Base-by-base conservation (phyloP, 2,113 vertebrate genomes). In the Hepsetus odoe region DNA sequence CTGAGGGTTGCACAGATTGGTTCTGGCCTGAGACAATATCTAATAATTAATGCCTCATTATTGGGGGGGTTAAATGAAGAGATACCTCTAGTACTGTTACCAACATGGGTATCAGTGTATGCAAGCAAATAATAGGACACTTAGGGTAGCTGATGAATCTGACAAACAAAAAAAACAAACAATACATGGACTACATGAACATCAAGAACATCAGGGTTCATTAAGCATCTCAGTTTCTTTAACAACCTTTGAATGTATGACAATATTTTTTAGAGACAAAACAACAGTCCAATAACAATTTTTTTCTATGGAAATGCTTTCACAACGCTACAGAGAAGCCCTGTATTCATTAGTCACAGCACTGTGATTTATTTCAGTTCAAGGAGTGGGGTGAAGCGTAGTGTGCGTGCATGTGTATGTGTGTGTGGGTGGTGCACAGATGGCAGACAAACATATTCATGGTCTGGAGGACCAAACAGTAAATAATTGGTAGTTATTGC, bases 401-500 rank as follows among this genome's bases (percentile, higher is more conserved):
- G 32, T 10, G 8, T 64, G 56, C 53, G 68, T n/a, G n/a, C n/a
- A n/a, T n/a, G n/a, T n/a, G n/a, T n/a, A n/a, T n/a, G n/a, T n/a
- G n/a, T n/a, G n/a, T 20, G 68, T 64, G 68, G 33, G 64, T 13
- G 64, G 20, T 16, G 51, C 33, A 58, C 74, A 77, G 74, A 77
- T 77, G 74, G 74, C 16, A 68, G 64, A 38, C 5, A 20, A 77
- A 49, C 64, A 68, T 44, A 68, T 77, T 68, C 64, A 22, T 44
- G 26, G 74, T 32, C 35, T 24, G 33, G 5, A 33, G 51, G 32
- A 55, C 65, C 68, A 77, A 44, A 77, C 74, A 28, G 51, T 32
- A 58, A 68, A 68, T 77, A 68, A 77, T 58, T 58, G 38, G 62
- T 55, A 2, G 22, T 67, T 67, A 56, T 22, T 24, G 18, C 20